Base-by-base conservation (phyloP, 2,113 vertebrate genomes). In the Dunckerocampus dactyliophorus region DNA sequence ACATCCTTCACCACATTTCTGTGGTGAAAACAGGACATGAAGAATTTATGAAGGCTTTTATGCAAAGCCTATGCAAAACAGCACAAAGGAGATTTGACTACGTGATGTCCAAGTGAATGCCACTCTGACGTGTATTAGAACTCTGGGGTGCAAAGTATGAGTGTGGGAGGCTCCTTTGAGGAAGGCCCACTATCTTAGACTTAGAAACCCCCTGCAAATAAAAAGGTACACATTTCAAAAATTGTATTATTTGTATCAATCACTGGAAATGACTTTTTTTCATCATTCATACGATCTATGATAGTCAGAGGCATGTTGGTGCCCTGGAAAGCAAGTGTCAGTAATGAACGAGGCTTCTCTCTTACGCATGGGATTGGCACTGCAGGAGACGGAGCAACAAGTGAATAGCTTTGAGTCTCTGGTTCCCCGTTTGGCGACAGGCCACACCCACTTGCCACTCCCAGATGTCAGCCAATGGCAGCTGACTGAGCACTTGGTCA, bases 401-500 rank as follows among this genome's bases (percentile, higher is more conserved):
- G 82, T 99, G 95, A 73, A 99, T 88, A 22, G 97, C 94, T 87
- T 96, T 99, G 1, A 99, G 80, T 0, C 97, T 87, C 86, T 97
- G 97, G 85, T 92, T 93, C 2, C 95, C 96, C 0, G 93, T 96
- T 85, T 99, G 97, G 0, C 94, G 92, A 67, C 97, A 98, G 2
- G 95, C 96, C 59, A 98, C 94, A 0, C 95, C 93, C 19, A 98
- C 96, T 86, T 96, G 93, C 97, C 97, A 98, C 60, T 95, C 94
- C 97, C 97, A 98, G 69, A 98, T 95, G 61, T 88, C 94, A 53
- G 89, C 80, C 73, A 98, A 59, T 0, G 95, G 94, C 31, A 98
- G 90, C 69, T 95, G 92, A 45, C 83, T 77, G 34, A 95, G 77
- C 0, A 93, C 92, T 56, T 91, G 91, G 19, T 95, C 92, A 62